Evolutionary conservation across 1,140 invertebrate species (phyloP).

Genomic region (Watersipora subatra): DNA sequence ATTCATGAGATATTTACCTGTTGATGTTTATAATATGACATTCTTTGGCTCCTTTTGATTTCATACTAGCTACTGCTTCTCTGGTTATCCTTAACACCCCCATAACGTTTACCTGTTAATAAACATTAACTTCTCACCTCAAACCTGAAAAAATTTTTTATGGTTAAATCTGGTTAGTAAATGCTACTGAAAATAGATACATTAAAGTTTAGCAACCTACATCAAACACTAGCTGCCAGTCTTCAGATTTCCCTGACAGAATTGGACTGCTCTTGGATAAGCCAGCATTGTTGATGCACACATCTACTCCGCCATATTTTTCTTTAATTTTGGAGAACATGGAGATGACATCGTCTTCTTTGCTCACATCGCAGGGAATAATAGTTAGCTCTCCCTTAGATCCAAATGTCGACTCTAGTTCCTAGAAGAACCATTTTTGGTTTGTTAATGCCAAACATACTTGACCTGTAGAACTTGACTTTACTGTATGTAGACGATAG

Average conservation of each 20-base stretch:
- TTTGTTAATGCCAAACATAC: no score
- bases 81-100: slow-evolving; percentile 51
- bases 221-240: slow-evolving; percentile 44
- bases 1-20: slow-evolving; percentile 42
- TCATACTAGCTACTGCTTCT: slow-evolving; percentile 52
- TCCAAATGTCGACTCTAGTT: not conserved
- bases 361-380: slow-evolving; percentile 50
- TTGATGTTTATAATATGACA: slow-evolving; percentile 58
- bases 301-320: slow-evolving; percentile 50
- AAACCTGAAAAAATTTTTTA: no score
- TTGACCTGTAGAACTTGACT: no score
- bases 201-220: slow-evolving; percentile 22
- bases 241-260: slow-evolving; percentile 29
- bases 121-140: not conserved
- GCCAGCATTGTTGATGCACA: slow-evolving; percentile 60
- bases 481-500: no score
- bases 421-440: no score
- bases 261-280: slow-evolving; percentile 31
- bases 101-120: slow-evolving; percentile 46
- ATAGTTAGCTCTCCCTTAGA: slow-evolving; percentile 15
- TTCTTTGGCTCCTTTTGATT: slow-evolving; percentile 44
- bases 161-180: no score
- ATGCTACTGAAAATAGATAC: no score
- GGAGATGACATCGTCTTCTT: slow-evolving; percentile 48
- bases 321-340: slow-evolving; percentile 52